These are phyloP conservation scores for Mesitornis unicolor DNA, from an alignment of 2,113 vertebrate genomes.

Conservation along the genomic window DNA sequence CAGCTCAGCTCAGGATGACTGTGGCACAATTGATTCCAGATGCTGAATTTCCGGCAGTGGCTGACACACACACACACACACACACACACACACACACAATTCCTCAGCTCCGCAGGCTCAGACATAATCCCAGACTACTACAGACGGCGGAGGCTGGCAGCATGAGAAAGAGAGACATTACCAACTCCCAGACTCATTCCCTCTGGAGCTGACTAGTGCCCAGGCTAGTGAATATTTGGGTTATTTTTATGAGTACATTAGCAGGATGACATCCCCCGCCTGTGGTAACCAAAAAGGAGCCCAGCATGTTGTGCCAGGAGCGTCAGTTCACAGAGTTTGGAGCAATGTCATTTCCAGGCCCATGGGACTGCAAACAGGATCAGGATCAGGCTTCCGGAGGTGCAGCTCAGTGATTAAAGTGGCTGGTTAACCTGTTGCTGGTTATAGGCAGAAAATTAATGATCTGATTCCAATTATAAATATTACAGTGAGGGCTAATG, in stretches of 20 bases:
- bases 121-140: slow-evolving; percentile 6
- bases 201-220: not conserved
- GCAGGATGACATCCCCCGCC: not conserved
- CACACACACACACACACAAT: not conserved
- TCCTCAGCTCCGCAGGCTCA: not conserved
- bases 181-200: not conserved
- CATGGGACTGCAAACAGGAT: not conserved
- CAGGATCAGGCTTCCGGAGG: not conserved
- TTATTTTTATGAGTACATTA: not conserved
- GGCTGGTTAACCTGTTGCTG: not conserved
- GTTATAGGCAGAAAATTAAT: slow-evolving; percentile 3
- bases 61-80: not conserved
- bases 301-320: not conserved
- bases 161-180: not conserved
- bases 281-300: not conserved
- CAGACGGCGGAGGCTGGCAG: not conserved
- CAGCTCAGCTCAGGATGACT: slow-evolving; percentile 36
- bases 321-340: not conserved
- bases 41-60: slow-evolving; percentile 46
- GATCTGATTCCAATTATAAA: not conserved
- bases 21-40: slow-evolving; percentile 68
- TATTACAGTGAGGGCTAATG: slow-evolving; percentile 1
- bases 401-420: not conserved
- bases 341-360: not conserved
- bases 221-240: not conserved